These are phyloP conservation scores for Cricetomys ansorgei DNA, from an alignment of 2,113 vertebrate species.

Conservation along the genomic window DNA sequence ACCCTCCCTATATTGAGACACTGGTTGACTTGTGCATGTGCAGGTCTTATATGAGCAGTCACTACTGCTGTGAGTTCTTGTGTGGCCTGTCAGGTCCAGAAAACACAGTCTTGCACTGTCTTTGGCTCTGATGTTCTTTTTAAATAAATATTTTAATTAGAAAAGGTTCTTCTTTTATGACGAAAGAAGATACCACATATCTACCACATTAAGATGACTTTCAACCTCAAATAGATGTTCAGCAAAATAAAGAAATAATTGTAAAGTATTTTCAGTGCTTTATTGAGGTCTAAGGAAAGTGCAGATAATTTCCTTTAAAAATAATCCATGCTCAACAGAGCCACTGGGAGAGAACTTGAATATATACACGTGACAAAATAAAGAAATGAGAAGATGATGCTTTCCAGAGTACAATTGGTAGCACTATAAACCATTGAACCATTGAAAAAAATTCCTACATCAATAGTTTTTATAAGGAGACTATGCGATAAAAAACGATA, in stretches of 20 bases:
- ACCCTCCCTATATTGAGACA: background rate
- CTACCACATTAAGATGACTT: slow-evolving; percentile 5
- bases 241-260: slow-evolving; percentile 68
- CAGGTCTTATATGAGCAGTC: background rate
- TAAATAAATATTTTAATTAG: background rate
- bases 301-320: background rate
- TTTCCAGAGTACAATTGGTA: background rate
- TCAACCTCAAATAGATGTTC: slow-evolving; percentile 18
- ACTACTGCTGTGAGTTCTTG: background rate
- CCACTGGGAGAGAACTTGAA: background rate
- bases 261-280: slow-evolving; percentile 63
- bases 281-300: slow-evolving; percentile 57
- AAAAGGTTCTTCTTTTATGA: background rate
- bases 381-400: background rate
- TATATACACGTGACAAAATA: slow-evolving; percentile 7
- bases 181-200: background rate
- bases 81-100: background rate
- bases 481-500: background rate
- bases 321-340: slow-evolving; percentile 21
- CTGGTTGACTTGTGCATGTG: background rate
- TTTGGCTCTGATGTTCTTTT: background rate
- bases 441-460: background rate
- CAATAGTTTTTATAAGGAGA: background rate
- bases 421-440: background rate
- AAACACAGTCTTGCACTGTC: background rate